phyloP scores from a whole-genome alignment of 2,888 invertebrate species.

The Macrosoma leucophasiata region DNA sequence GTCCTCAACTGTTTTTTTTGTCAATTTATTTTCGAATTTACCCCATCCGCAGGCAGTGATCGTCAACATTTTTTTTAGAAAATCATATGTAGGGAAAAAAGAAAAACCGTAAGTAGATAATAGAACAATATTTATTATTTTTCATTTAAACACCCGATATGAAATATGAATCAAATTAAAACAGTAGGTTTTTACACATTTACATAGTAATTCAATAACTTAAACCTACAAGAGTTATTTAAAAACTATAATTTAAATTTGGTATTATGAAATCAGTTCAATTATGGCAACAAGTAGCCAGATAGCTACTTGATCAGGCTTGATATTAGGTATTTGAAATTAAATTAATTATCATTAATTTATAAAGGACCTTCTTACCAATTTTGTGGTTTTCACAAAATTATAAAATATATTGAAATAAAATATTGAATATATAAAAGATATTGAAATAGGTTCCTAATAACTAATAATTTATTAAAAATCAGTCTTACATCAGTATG shows the following conservation, averaged over 20 bases:
- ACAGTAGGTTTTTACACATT: neutral
- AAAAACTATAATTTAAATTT: neutral
- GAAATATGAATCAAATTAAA: neutral
- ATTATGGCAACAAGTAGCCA: no score
- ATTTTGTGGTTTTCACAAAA: no score
- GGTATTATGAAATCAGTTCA: neutral
- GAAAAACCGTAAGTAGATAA: no score
- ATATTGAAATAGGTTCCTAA: no score
- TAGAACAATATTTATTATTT: neutral
- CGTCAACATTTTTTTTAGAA: constrained; percentile 1
- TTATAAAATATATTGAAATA: no score
- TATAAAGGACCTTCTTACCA: no score
- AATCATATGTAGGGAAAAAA: neutral
- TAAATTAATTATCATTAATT: no score
- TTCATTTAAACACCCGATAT: neutral
- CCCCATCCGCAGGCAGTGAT: neutral
- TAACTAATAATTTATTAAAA: no score
- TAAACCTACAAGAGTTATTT: neutral
- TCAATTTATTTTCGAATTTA: constrained; percentile 1
- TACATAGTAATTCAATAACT: neutral
- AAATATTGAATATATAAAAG: no score
- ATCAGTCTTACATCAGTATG: no score
- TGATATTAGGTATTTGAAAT: no score
- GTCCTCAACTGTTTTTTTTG: constrained; percentile 2
- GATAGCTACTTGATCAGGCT: no score